Conservation (phyloP, 2,888 invertebrate species). For the Teleiodes luculella region DNA sequence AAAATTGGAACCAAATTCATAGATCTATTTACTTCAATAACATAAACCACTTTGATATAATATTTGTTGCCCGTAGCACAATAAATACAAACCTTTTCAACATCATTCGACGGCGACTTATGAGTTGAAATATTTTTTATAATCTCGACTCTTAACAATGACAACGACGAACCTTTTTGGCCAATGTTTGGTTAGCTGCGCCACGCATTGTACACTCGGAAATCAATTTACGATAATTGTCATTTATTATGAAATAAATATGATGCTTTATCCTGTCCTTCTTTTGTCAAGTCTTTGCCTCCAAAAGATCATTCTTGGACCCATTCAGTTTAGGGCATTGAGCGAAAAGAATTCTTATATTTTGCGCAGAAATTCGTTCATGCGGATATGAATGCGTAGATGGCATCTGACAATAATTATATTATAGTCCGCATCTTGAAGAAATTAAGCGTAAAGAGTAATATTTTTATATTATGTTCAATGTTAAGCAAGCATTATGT, state of each 20-base stretch:
- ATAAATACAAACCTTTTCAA: constrained; percentile 59
- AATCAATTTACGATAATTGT: constrained; percentile 79
- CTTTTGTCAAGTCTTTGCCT: constrained; percentile 45
- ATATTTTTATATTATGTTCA: constrained; percentile 52
- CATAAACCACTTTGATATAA: constrained; percentile 43
- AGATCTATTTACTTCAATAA: constrained; percentile 34
- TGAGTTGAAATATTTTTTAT: constrained; percentile 44
- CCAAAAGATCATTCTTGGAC: constrained; percentile 48
- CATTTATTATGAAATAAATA: constrained; percentile 79
- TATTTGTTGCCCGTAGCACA: constrained; percentile 64
- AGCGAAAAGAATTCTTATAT: constrained; percentile 64
- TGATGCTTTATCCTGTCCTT: constrained; percentile 66
- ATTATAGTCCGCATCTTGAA: constrained; percentile 51
- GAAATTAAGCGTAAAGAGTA: constrained; percentile 64
- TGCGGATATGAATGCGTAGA: constrained; percentile 46
- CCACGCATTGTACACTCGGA: constrained; percentile 60
- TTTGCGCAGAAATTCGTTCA: constrained; percentile 59
- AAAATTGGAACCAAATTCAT: background rate
- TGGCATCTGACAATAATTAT: constrained; percentile 74
- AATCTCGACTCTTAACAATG: constrained; percentile 54
- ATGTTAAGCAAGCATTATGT: too few relatives aligned
- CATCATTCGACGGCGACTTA: constrained; percentile 31
- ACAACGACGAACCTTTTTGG: constrained; percentile 75
- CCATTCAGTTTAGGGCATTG: constrained; percentile 54
- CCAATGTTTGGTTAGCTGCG: constrained; percentile 84